Base-by-base conservation (phyloP, 1,140 invertebrate genomes). In the Nebria ingens region DNA sequence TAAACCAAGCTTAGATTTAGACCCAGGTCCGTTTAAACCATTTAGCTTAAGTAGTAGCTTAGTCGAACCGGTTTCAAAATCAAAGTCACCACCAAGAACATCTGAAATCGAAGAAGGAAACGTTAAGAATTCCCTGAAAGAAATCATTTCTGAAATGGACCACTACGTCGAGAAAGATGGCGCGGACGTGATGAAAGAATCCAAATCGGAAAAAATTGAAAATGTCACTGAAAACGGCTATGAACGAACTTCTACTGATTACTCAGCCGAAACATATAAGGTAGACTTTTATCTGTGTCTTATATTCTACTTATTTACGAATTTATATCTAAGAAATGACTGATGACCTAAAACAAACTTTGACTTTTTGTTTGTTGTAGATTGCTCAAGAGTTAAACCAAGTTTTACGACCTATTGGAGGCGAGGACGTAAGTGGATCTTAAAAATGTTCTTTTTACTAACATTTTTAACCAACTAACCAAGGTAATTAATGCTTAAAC, bases 101-200 rank as follows among this genome's bases (percentile, higher is more conserved):
- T 45, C 64, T 3, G 75, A 78, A 62, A 77, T 78, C 22, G 67
- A 73, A 57, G 73, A 80, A 59, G 75, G 74, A 54, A 75, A 71
- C 58, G 76, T 80, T 49, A 80, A 78, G 58, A 76, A 75, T 56
- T 72, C 74, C 13, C 67, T 81, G 22, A 76, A 78, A 56, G 76
- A 80, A 60, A 81, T 81, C 52, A 80, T 80, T 58, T 79, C 76
- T 2, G 79, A 80, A 64, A 76, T 81, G 61, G 79, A 80, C 63
- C 68, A 68, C 22, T 77, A 73, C 59, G 77, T 77, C 12, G 72
- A 71, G 51, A 68, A 64, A 53, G 68, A 70, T 58, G 61, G 61
- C 22, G 67, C 66, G 52, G 61, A 61, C 22, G 67, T 67, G 52
- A 23, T 66, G 52, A 62, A 62, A 45, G 50, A 56, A 20, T 17